A percentile compares a stretch with the other conserved stretches of the same genome.
phyloP scores from a whole-genome alignment of 2,888 invertebrate species.

The Eilema griseolum region DNA sequence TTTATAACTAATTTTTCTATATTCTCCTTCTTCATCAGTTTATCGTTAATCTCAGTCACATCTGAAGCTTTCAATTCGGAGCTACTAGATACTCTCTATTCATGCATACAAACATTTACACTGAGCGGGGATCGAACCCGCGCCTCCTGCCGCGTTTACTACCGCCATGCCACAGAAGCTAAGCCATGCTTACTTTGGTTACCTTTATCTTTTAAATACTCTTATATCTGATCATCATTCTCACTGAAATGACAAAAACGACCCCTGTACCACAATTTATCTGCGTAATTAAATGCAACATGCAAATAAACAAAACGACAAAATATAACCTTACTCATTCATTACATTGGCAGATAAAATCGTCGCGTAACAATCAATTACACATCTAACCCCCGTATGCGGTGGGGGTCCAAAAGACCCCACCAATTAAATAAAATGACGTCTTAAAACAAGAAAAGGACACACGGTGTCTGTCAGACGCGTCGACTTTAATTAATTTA shows the following conservation, averaged over 20 bases:
- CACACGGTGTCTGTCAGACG: slow-evolving; percentile 55
- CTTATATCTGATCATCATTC: neutral
- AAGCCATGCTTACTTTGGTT: too few species aligned
- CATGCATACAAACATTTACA: too few species aligned
- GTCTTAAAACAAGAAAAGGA: slow-evolving; percentile 65
- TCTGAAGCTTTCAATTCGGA: too few species aligned
- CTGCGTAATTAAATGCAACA: neutral
- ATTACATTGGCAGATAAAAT: slow-evolving; percentile 51
- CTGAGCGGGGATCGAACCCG: too few species aligned
- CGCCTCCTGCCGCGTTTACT: too few species aligned
- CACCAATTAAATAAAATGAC: slow-evolving; percentile 55
- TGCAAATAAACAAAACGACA: neutral
- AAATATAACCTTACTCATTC: slow-evolving; percentile 39
- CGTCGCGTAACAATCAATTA: slow-evolving; percentile 41
- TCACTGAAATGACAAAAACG: neutral
- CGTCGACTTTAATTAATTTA: slow-evolving; percentile 72
- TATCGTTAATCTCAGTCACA: too few species aligned
- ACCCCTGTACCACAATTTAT: too few species aligned
- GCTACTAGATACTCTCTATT: too few species aligned
- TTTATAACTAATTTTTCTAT: too few species aligned
- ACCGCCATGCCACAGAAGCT: too few species aligned
- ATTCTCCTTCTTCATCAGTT: too few species aligned
- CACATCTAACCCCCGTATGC: slow-evolving; percentile 27
- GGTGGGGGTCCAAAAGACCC: slow-evolving; percentile 37
- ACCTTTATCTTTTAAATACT: neutral